Base-by-base conservation (phyloP, 2,113 vertebrate genomes). In the Cichladusa arquata region DNA sequence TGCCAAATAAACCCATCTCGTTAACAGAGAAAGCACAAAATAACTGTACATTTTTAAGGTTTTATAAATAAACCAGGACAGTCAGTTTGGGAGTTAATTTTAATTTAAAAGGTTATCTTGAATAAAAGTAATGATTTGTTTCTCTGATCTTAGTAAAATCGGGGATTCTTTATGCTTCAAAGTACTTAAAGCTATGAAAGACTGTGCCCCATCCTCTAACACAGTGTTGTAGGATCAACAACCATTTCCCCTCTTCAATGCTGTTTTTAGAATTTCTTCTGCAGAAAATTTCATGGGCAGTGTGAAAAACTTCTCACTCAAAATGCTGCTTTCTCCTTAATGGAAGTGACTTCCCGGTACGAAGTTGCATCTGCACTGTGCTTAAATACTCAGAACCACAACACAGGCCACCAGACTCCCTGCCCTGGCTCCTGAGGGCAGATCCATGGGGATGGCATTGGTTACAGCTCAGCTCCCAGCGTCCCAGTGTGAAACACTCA, bases 231-330 rank as follows among this genome's bases (percentile, higher is more conserved):
- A 83, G 45, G 24, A 73, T 81, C 77, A 77, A 77, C 25, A 81
- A 76, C 10, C 0, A 8, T 34, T 61, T 4, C 18, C 3, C 6
- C 2, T 2, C 6, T 58, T 51, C 80, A 65, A 51, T 4, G 1
- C 4, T 40, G 22, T 12, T 78, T 89, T 61, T 19, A 58, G 34
- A 73, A 81, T 28, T 57, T 87, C 17, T 73, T 91, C 45, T 82
- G 45, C 2, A 62, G 45, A 90, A 89, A 82, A 88, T 42, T 25
- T 56, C 45, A 29, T 19, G 24, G 24, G 36, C 19, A 80, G 5
- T 26, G 13, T 40, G n/a, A 31, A 28, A 72, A 88, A 25, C 24
- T 36, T 80, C 26, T n/a, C 36, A 76, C 85, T 72, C 57, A 57
- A 76, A 86, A 58, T 13, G 8, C 36, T 93, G 40, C 12, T 53